A percentile compares a stretch with the other conserved stretches of the same genome.
These are phyloP conservation scores for Coendou prehensilis DNA, from an alignment of 2,797 vertebrate genomes.

Conservation along the genomic window DNA sequence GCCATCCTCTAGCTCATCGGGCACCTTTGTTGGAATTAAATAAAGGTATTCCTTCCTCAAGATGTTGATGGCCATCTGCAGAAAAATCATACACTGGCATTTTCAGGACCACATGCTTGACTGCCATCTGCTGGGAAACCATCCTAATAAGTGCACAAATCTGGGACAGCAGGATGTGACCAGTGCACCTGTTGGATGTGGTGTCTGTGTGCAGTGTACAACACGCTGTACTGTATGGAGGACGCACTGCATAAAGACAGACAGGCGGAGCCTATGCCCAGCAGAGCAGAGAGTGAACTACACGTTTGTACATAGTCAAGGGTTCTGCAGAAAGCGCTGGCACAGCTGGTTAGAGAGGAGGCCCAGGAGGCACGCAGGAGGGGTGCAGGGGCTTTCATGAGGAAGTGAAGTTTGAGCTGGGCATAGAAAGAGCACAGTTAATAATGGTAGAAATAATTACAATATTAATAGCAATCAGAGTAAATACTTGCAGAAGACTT, in stretches of 20 bases:
- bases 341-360: no score
- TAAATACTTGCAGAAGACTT: not conserved
- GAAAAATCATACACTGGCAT: fast-evolving
- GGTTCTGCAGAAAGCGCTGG: not conserved
- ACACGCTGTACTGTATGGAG: not conserved
- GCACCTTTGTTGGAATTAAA: not conserved
- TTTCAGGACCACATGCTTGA: not conserved
- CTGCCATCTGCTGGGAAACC: not conserved
- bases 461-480: not conserved
- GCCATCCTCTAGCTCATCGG: fast-evolving
- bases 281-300: not conserved
- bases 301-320: fast-evolving
- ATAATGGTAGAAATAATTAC: no score
- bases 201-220: no score
- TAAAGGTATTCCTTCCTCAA: not conserved
- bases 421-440: not conserved
- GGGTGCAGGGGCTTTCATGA: not conserved
- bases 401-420: not conserved
- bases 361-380: fast-evolving
- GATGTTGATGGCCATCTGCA: fast-evolving
- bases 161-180: fast-evolving
- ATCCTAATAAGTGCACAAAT: not conserved
- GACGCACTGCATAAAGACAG: fast-evolving
- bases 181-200: fast-evolving
- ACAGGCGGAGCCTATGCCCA: not conserved